Percentiles rank a stretch among this genome's conserved stretches.
Evolutionary conservation across 2,797 vertebrate genomes (phyloP).

Genomic region (Parauchenoglanis punctatus): DNA sequence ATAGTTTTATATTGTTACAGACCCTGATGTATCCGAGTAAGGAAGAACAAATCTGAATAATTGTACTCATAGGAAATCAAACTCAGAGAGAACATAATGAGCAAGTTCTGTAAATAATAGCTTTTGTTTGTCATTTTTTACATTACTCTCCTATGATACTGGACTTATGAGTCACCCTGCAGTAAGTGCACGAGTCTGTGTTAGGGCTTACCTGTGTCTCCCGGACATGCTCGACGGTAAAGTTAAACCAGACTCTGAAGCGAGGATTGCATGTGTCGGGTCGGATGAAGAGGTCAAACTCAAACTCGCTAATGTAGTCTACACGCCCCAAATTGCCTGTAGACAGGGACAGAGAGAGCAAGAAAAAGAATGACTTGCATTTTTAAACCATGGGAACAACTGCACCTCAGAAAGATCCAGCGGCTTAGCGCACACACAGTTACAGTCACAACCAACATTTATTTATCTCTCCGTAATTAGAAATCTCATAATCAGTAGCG

Average conservation of each 20-base stretch:
- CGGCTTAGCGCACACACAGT: background rate
- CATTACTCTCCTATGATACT: background rate
- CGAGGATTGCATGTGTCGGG: slow-evolving; percentile 97
- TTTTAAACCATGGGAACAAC: background rate
- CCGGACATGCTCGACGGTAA: slow-evolving; percentile 93
- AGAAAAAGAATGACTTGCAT: background rate
- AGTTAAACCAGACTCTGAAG: slow-evolving; percentile 99
- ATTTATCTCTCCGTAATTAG: slow-evolving; percentile 5
- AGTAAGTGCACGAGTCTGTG: background rate
- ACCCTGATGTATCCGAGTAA: background rate
- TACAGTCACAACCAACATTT: background rate
- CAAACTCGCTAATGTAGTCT: slow-evolving; percentile 92
- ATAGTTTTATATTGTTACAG: background rate
- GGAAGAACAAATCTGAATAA: background rate
- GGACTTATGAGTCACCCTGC: background rate
- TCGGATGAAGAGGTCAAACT: slow-evolving; percentile 96
- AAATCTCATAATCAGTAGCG: slow-evolving; percentile 1
- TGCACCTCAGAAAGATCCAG: background rate
- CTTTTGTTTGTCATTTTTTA: background rate
- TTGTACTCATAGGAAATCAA: background rate
- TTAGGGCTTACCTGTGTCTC: slow-evolving; percentile 88
- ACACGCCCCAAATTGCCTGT: slow-evolving; percentile 94
- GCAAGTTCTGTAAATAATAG: background rate
- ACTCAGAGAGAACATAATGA: background rate
- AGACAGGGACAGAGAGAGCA: slow-evolving; percentile 53